phyloP scores from a whole-genome alignment of 2,797 vertebrate genomes.

The Cichlasoma orientale region DNA sequence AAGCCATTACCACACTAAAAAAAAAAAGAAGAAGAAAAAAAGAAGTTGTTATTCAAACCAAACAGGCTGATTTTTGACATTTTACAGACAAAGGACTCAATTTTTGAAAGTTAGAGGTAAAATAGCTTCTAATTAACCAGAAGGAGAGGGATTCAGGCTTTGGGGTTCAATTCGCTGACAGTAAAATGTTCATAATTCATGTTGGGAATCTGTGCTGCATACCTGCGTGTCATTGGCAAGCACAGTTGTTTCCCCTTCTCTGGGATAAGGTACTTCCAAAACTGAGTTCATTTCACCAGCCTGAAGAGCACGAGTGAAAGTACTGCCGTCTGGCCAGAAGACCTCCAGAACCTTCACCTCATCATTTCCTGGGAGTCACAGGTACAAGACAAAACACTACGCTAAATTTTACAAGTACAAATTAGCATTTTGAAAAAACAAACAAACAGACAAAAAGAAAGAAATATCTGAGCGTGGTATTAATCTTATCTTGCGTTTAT shows the following conservation, averaged over 20 bases:
- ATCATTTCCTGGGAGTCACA: slow-evolving; percentile 80
- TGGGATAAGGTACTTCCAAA: slow-evolving; percentile 85
- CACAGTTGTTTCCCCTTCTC: slow-evolving; percentile 38
- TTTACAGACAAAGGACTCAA: neutral
- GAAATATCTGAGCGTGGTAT: neutral
- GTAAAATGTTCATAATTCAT: slow-evolving; percentile 26
- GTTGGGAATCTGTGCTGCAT: neutral
- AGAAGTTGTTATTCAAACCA: neutral
- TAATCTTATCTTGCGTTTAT: neutral
- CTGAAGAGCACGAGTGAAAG: slow-evolving; percentile 73
- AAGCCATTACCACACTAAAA: slow-evolving; percentile 89
- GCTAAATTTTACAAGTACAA: neutral
- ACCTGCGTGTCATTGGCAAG: slow-evolving; percentile 80
- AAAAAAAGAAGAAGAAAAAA: neutral
- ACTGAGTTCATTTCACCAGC: slow-evolving; percentile 86
- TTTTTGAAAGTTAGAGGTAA: neutral
- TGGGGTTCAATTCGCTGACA: neutral
- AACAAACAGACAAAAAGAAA: no score
- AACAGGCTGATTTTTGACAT: fast-evolving
- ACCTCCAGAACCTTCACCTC: slow-evolving; percentile 87
- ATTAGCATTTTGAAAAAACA: neutral
- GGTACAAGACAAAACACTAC: neutral
- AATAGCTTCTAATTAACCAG: neutral
- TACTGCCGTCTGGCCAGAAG: slow-evolving; percentile 86
- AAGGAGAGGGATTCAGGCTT: neutral